Base-by-base conservation (phyloP, 2,888 invertebrate genomes). In the Frankliniella fusca region DNA sequence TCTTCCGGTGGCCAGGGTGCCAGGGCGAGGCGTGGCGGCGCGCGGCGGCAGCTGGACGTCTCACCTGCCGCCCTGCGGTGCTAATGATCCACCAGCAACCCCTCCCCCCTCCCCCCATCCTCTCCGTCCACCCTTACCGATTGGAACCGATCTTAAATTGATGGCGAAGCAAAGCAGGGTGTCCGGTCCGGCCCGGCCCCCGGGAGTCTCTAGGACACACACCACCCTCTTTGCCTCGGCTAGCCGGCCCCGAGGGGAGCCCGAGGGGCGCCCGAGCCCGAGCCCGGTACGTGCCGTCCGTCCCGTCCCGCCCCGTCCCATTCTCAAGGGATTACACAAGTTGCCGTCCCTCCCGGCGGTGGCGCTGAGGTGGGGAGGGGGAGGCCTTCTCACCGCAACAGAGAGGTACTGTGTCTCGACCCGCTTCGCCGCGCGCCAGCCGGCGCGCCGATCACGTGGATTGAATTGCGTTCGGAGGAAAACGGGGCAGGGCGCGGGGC, bases 291-390 rank as follows among this genome's bases (percentile, higher is more conserved):
- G 61, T 61, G 61, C n/a, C 18, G 61, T 15, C 38, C n/a, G n/a
- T n/a, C n/a, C n/a, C n/a, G n/a, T 38, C 38, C 3, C 38, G 61
- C 7, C 61, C 61, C n/a, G 61, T 18, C n/a, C 61, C 18, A 18
- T 61, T 61, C 61, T 61, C 61, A 61, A 11, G 61, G 61, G 61
- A 61, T 61, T 61, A 61, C 61, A 61, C 61, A 61, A 61, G 61
- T 61, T 61, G 20, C n/a, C 61, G 61, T 61, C 61, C 61, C 61
- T 61, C 20, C 61, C 61, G n/a, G n/a, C 20, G 61, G 61, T 61
- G 61, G 61, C 61, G 61, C 15, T 61, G 61, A 61, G 61, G 61
- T 18, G 61, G 11, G 61, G 12, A 18, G 15, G 15, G 54, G 15
- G 54, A 7, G 54, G 3, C 15, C 15, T 5, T 54, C 15, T 3